Percentiles rank a stretch among this genome's conserved stretches.
These are phyloP conservation scores for Labeo calbasu DNA, from an alignment of 2,797 vertebrate species.

Conservation along the genomic window DNA sequence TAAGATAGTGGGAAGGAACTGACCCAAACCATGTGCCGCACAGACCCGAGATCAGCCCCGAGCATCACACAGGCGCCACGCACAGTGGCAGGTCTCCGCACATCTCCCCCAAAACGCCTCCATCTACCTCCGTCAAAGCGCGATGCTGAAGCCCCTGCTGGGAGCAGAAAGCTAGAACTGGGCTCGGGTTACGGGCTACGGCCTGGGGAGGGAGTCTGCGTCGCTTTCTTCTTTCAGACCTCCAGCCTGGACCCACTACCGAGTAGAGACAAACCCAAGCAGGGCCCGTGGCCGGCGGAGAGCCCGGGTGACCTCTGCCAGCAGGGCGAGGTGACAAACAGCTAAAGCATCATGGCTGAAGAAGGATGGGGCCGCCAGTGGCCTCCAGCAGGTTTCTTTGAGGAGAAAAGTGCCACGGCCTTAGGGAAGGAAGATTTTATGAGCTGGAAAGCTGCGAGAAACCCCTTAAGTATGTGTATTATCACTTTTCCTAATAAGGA, in stretches of 20 bases:
- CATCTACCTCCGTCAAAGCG: conserved; percentile 49
- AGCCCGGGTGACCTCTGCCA: conserved; percentile 38
- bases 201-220: conserved; percentile 30
- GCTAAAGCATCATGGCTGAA: neutral
- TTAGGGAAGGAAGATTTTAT: neutral
- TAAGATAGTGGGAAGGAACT: conserved; percentile 40
- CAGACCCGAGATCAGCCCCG: conserved; percentile 36
- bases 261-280: conserved; percentile 46
- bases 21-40: conserved; percentile 51
- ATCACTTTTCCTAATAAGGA: neutral
- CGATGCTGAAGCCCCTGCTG: conserved; percentile 52
- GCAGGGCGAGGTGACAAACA: conserved; percentile 45
- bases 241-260: conserved; percentile 47
- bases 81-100: conserved; percentile 55
- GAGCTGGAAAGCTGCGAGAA: neutral
- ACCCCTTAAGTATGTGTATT: neutral
- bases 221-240: conserved; percentile 35
- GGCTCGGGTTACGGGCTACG: conserved; percentile 55
- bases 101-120: conserved; percentile 48
- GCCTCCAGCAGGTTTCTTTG: conserved; percentile 25
- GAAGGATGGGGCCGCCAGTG: neutral
- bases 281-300: conserved; percentile 8
- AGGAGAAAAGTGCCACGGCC: neutral
- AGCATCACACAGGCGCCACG: conserved; percentile 52
- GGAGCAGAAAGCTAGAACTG: conserved; percentile 55